Base-by-base conservation (phyloP, 2,888 invertebrate genomes). In the Melanargia galathea region DNA sequence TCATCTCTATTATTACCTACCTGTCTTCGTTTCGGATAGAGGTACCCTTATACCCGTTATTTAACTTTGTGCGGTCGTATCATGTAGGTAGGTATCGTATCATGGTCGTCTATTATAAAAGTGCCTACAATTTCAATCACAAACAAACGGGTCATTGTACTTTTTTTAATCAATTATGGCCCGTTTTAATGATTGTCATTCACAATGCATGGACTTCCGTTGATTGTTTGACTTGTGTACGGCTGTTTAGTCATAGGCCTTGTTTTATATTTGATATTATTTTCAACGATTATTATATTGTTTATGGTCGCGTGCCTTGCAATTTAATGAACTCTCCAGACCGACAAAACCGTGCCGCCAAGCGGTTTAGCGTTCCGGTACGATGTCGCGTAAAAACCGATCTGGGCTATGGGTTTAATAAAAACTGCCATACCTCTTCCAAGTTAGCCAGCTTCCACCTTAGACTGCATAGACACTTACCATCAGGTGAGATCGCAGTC, bases 111-210 rank as follows among this genome's bases (percentile, higher is more conserved):
- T 10, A n/a, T 3, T 59, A 24, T 49, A 49, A 59, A 59, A 11
- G 20, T 26, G 35, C 6, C 8, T 8, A 18, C 18, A 16, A 22
- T 45, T 54, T 61, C 56, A 40, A 63, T 56, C 54, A 63, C 45
- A 52, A 56, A 51, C 49, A 59, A 46, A 48, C 20, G 63, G 71
- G 70, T 72, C 70, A 68, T 64, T 69, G 70, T 65, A 70, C 71
- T 59, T 66, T 60, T 64, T 64, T 67, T 65, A 71, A 69, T 70
- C 71, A 68, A 68, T 69, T 66, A 69, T 65, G 65, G 59, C 57
- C 65, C 69, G 65, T 69, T 65, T 71, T 73, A 72, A n/a, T n/a
- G n/a, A 74, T 73, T 71, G 72, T 73, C 70, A 70, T 68, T 65
- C 64, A 63, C 64, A 68, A 70, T 65, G 66, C 67, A 68, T 60